Percentiles rank a stretch among this genome's conserved stretches.
phyloP scores from a whole-genome alignment of 1,140 invertebrate genomes.

The Drosophila biarmipes region DNA sequence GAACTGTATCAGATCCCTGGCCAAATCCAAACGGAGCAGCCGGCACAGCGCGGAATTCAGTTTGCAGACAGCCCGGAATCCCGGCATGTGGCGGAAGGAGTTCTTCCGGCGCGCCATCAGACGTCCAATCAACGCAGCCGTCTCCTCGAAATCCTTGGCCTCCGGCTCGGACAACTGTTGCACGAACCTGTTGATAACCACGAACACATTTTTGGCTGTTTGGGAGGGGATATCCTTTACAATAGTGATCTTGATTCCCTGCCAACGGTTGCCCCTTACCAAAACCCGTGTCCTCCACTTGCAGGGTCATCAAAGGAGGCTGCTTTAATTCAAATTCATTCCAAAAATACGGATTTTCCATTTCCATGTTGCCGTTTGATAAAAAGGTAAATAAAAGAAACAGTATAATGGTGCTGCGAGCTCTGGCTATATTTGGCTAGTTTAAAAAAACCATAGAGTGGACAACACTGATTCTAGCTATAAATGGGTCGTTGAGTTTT shows the following conservation, averaged over 20 bases:
- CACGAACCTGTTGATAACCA: slow-evolving; percentile 60
- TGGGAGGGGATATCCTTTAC: background rate
- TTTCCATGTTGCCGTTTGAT: slow-evolving; percentile 9
- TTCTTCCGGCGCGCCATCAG: slow-evolving; percentile 77
- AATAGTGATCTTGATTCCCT: background rate
- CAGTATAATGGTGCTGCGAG: background rate
- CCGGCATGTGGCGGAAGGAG: slow-evolving; percentile 69
- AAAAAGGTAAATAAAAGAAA: slow-evolving; percentile 22
- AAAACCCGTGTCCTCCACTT: slow-evolving; percentile 50
- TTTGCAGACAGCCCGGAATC: slow-evolving; percentile 67
- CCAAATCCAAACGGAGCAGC: slow-evolving; percentile 65
- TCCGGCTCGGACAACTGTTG: slow-evolving; percentile 34
- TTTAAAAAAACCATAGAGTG: background rate
- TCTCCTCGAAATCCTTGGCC: slow-evolving; percentile 55
- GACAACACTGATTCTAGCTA: background rate
- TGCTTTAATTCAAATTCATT: slow-evolving; percentile 81
- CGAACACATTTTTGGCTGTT: slow-evolving; percentile 63
- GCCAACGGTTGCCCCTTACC: slow-evolving; percentile 23
- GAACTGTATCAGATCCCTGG: slow-evolving; percentile 63
- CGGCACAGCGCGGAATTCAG: slow-evolving; percentile 72
- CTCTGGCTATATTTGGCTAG: background rate
- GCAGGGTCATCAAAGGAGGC: slow-evolving; percentile 71
- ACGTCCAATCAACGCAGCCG: slow-evolving; percentile 69
- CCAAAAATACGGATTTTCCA: slow-evolving; percentile 54
- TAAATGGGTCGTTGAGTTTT: background rate